phyloP scores from a whole-genome alignment of 2,888 invertebrate species.

The Hypselothyrea guttata region DNA sequence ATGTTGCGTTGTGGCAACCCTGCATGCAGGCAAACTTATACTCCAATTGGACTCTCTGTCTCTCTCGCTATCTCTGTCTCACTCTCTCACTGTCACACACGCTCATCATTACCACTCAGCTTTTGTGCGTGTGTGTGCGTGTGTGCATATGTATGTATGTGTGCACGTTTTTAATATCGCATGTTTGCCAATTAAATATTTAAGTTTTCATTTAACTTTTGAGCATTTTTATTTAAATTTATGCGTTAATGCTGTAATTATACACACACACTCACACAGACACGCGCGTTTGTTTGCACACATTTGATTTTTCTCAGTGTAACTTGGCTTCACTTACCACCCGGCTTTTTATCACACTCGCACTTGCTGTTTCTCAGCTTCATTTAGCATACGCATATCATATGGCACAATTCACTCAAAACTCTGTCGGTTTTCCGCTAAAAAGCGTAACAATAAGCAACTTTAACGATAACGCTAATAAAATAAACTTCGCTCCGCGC shows the following conservation, averaged over 20 bases:
- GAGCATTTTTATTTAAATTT: background rate
- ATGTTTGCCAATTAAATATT: conserved; percentile 37
- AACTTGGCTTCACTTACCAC: conserved; percentile 42
- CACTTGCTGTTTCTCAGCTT: conserved; percentile 23
- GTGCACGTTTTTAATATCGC: conserved; percentile 33
- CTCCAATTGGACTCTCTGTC: conserved; percentile 14
- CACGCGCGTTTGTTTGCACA: background rate
- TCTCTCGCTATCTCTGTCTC: conserved; percentile 13
- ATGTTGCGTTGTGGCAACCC: no score
- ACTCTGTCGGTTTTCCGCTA: conserved; percentile 30
- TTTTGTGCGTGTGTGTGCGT: conserved; percentile 1
- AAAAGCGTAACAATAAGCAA: no score
- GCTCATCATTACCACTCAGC: conserved; percentile 22
- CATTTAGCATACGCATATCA: conserved; percentile 56
- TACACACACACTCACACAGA: background rate
- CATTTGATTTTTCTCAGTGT: conserved; percentile 2
- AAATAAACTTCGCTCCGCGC: no score
- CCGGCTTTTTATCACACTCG: conserved; percentile 47
- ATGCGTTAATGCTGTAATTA: background rate
- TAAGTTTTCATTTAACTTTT: background rate
- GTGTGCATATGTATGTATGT: conserved; percentile 1
- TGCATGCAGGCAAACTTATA: no score
- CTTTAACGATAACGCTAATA: no score
- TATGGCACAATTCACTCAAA: conserved; percentile 35
- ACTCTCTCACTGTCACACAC: conserved; percentile 34